Evolutionary conservation across 37 sponge, comb jelly and placozoan species (phyloP), one percentile per base, ranked within the genome.

Genomic region (Chondrilla cf. caribensis): DNA sequence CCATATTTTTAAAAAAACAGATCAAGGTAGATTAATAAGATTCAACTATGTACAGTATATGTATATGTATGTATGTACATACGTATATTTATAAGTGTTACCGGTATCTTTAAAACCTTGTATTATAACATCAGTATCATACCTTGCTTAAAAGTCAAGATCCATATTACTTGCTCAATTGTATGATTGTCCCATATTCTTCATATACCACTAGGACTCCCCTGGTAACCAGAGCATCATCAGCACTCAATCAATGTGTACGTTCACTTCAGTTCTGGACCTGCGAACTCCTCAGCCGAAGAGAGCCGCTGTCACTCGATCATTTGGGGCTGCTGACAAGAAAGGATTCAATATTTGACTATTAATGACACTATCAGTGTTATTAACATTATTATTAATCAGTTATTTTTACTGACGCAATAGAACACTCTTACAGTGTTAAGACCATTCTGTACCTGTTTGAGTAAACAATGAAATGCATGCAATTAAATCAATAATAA

Each of bases 281-380:
- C 83, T 85, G 44, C 47, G 79, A 4, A 89, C 86, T 0, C 86
- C 90, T n/a, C 58, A 66, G 54, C 44, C 90, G 31, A 89, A 85
- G 79, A 81, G 90, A 78, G 79, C 59, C 2, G 90, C 90, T 26
- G 82, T 89, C 29, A 38, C 70, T 6, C 60, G 80, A 3, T 88
- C 88, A 29, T 88, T 88, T 70, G 84, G 84, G 35, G 72, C 84
- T 80, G 79, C 83, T 8, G 88, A 88, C 75, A 73, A 42, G 44
- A 73, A 73, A 37, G 44, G 42, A 31, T 73, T 21, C 44, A 11
- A 9, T 39, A 43, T 38, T 21, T 87, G 51, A 60, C 62, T 9
- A 54, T 75, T 35, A 3, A 70, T 73, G 82, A 64, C n/a, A 86
- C 81, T 65, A 79, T 54, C 1, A 39, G 54, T 32, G 17, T 25